Percentiles rank a stretch among this genome's conserved stretches.
Evolutionary conservation across 2,797 vertebrate genomes (phyloP).

Genomic region (Sebastes reedi): DNA sequence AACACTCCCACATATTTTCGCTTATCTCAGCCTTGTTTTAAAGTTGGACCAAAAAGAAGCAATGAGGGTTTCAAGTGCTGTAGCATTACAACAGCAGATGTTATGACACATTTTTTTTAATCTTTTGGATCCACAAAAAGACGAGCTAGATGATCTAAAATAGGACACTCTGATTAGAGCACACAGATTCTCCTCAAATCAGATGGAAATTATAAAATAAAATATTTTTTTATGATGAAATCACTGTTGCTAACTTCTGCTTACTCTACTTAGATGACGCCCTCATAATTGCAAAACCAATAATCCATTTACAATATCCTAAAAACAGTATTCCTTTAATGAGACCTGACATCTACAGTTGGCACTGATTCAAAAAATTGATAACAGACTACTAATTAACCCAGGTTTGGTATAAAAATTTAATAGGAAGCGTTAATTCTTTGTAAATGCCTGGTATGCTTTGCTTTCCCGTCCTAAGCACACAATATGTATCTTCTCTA

Average conservation of each 20-base stretch:
- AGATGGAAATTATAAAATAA: background rate
- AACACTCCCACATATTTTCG: background rate
- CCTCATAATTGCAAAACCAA: background rate
- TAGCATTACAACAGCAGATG: background rate
- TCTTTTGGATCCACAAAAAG: background rate
- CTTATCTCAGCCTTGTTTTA: background rate
- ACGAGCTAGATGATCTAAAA: background rate
- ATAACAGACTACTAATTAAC: background rate
- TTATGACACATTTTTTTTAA: background rate
- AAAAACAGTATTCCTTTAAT: slow-evolving; percentile 60
- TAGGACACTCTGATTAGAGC: background rate
- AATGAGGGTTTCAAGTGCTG: background rate
- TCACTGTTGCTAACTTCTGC: background rate
- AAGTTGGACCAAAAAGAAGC: background rate
- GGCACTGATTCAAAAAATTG: slow-evolving; percentile 31
- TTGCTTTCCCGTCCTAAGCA: slow-evolving; percentile 83
- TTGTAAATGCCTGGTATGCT: slow-evolving; percentile 83
- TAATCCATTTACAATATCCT: background rate
- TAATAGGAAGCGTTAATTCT: slow-evolving; percentile 85
- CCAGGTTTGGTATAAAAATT: background rate
- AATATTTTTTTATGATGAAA: background rate
- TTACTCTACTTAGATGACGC: background rate
- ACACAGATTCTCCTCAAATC: background rate
- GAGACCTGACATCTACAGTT: slow-evolving; percentile 63
- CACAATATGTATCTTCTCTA: slow-evolving; percentile 77